Percentiles rank a stretch among this genome's conserved stretches.
Evolutionary conservation across 1,140 invertebrate genomes (phyloP).

Genomic region (Muscidifurax raptorellus): DNA sequence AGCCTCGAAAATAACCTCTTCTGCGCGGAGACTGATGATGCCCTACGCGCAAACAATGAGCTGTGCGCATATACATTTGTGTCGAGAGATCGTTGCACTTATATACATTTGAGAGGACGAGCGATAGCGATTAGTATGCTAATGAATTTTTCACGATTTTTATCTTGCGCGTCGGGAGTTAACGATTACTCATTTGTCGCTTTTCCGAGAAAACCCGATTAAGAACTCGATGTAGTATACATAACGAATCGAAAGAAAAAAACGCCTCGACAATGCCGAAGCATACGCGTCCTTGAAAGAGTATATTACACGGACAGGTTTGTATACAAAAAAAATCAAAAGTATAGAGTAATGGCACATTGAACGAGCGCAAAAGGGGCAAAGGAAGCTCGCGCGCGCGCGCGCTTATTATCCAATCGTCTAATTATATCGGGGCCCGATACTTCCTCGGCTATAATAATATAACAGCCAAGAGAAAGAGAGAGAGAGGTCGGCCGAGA

Average conservation of each 20-base stretch:
- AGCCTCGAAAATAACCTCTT: neutral
- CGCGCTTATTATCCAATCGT: slow-evolving; percentile 59
- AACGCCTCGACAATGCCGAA: too few species aligned
- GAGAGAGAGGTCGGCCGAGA: too few species aligned
- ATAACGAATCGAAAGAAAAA: neutral
- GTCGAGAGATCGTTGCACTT: neutral
- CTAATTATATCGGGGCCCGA: slow-evolving; percentile 61
- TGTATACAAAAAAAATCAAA: neutral
- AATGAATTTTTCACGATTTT: slow-evolving; percentile 2
- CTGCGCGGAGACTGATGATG: neutral
- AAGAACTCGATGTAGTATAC: too few species aligned
- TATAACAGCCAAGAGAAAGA: slow-evolving; percentile 41
- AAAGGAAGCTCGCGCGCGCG: slow-evolving; percentile 10
- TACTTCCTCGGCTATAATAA: slow-evolving; percentile 60
- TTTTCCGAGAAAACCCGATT: neutral
- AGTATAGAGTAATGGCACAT: slow-evolving; percentile 18
- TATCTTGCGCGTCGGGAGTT: neutral
- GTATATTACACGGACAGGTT: neutral
- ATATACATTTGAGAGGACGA: neutral
- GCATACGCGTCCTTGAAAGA: neutral
- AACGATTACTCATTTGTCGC: neutral
- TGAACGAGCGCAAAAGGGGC: slow-evolving; percentile 33
- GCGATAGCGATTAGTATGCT: neutral
- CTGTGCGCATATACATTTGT: neutral
- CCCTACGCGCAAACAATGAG: neutral